phyloP scores from a whole-genome alignment of 2,797 vertebrate species.

The Gymnodraco acuticeps region DNA sequence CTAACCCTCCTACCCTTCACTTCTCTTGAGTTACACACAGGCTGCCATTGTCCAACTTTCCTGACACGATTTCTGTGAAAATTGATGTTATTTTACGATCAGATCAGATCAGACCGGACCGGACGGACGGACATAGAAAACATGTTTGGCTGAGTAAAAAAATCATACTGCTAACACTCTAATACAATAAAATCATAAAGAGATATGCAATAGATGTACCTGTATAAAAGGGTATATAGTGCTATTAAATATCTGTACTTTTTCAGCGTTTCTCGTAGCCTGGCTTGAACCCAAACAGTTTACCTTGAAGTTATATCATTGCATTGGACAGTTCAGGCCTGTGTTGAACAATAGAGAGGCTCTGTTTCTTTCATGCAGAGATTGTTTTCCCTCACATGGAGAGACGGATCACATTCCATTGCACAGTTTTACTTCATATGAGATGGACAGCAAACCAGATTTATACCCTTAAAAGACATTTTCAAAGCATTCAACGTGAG shows the following conservation, averaged over 20 bases:
- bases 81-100: neutral
- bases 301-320: slow-evolving; percentile 41
- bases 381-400: slow-evolving; percentile 36
- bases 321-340: slow-evolving; percentile 28
- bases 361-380: slow-evolving; percentile 14
- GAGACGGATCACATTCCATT: slow-evolving; percentile 59
- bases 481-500: slow-evolving; percentile 30
- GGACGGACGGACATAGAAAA: neutral
- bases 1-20: neutral
- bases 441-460: slow-evolving; percentile 48
- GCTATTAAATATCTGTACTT: too few relatives aligned
- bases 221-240: too few relatives aligned
- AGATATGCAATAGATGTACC: too few relatives aligned
- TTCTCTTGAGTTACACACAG: neutral
- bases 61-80: neutral
- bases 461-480: slow-evolving; percentile 36
- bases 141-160: neutral
- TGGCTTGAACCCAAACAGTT: slow-evolving; percentile 17
- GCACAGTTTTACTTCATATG: slow-evolving; percentile 63
- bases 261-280: slow-evolving; percentile 9
- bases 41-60: slow-evolving; percentile 2
- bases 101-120: neutral
- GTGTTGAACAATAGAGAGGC: slow-evolving; percentile 24
- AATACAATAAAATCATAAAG: too few relatives aligned
- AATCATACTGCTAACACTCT: neutral